These are phyloP conservation scores for Drosophila colorata DNA, from an alignment of 2,888 invertebrate species.

Conservation along the genomic window DNA sequence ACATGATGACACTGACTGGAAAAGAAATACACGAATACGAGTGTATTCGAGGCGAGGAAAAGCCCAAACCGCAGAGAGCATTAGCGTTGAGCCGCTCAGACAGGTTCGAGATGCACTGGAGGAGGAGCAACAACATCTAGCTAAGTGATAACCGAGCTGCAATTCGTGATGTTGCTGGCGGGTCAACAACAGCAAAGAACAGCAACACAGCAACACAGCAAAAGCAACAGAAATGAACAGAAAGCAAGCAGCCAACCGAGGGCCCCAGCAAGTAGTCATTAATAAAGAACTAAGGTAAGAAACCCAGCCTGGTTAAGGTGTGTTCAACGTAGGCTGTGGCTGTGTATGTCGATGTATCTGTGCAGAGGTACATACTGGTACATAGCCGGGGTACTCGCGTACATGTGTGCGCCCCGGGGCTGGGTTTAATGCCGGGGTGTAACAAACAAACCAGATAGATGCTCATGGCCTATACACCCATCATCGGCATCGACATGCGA, in stretches of 20 bases:
- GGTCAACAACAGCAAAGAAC: constrained; percentile 45
- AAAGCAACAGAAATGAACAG: constrained; percentile 29
- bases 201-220: constrained; percentile 26
- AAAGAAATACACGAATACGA: too few species aligned
- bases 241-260: constrained; percentile 32
- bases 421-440: constrained; percentile 69
- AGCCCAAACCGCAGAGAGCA: constrained; percentile 13
- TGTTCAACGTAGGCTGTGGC: constrained; percentile 22
- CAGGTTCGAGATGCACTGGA: constrained; percentile 13
- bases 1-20: constrained; percentile 36
- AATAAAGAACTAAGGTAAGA: constrained; percentile 41
- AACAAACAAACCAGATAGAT: constrained; percentile 63
- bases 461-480: constrained; percentile 71
- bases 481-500: constrained; percentile 78
- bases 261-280: constrained; percentile 33
- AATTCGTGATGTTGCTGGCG: constrained; percentile 45
- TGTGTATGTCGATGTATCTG: constrained; percentile 29
- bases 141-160: constrained; percentile 45
- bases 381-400: constrained; percentile 31
- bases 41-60: constrained; percentile 1
- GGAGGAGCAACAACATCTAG: constrained; percentile 56
- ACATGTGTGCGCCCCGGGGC: constrained; percentile 71
- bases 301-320: constrained; percentile 49
- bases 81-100: constrained; percentile 16
- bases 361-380: constrained; percentile 38